phyloP scores from a whole-genome alignment of 2,797 vertebrate genomes.

The Sebastes nivosus region DNA sequence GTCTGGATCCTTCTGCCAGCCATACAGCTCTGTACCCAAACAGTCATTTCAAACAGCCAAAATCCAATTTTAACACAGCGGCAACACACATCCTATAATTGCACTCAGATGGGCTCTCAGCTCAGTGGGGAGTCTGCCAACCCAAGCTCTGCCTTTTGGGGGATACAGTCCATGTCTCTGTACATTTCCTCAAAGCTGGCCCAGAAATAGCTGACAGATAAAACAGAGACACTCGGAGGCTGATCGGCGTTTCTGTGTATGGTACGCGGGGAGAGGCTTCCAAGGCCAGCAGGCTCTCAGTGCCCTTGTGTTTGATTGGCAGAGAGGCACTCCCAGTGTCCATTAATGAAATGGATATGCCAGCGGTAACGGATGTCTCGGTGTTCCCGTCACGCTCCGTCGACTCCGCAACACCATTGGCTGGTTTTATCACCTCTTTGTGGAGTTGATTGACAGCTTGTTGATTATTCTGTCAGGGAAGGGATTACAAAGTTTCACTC shows the following conservation, averaged over 20 bases:
- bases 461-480: conserved; percentile 28
- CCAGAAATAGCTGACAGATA: conserved; percentile 39
- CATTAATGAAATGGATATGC: conserved; percentile 62
- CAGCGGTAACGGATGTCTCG: conserved; percentile 42
- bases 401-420: conserved; percentile 29
- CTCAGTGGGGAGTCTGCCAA: conserved; percentile 11
- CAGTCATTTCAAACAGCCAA: conserved; percentile 25
- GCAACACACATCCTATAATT: conserved; percentile 37
- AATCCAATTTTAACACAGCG: conserved; percentile 41
- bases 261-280: conserved; percentile 6
- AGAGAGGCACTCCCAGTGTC: conserved; percentile 40
- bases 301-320: conserved; percentile 61
- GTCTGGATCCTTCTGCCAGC: conserved; percentile 59
- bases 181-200: conserved; percentile 22
- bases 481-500: conserved; percentile 12
- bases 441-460: conserved; percentile 25
- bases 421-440: conserved; percentile 23
- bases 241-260: background rate
- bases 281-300: conserved; percentile 41
- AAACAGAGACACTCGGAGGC: conserved; percentile 9
- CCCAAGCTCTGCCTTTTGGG: conserved; percentile 31
- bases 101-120: conserved; percentile 27
- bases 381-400: conserved; percentile 33
- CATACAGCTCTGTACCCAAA: conserved; percentile 38
- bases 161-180: conserved; percentile 23